Base-by-base conservation (phyloP, 2,888 invertebrate genomes). In the Rhimphoctona megacephalus region DNA sequence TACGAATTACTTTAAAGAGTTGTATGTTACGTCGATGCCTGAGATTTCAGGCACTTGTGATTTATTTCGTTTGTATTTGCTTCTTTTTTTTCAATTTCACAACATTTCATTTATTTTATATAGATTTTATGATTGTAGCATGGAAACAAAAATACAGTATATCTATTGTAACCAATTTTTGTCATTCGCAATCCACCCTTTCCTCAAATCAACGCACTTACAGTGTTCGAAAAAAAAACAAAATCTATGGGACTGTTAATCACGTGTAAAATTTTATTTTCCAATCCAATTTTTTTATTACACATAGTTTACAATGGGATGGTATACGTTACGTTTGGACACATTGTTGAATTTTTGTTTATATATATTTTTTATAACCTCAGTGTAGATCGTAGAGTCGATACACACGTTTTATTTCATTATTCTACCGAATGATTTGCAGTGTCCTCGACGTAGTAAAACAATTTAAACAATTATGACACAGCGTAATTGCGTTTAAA, bases 91-190 rank as follows among this genome's bases (percentile, higher is more conserved):
- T 61, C 61, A 30, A 3, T 61, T 30, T 81, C 81, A 81, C 88
- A 86, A 90, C 89, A 88, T 88, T 88, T 90, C 90, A 89, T 90
- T 91, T 91, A 90, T 91, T 91, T 90, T 91, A 86, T 90, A 91
- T 91, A 93, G 92, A 91, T 92, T 91, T 92, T 92, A 92, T 90
- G 88, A 90, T 73, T 91, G 90, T 91, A 92, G 90, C 89, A 90
- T 89, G 90, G 36, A 72, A 69, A 67, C 30, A 46, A 74, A 64
- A 79, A 90, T 89, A 90, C 88, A 89, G 52, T 74, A 79, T 76
- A 89, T 88, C 86, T 89, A 90, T 90, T 86, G 81, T 74, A 84
- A 80, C 7, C 14, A 8, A 76, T 76, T 83, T 25, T 54, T n/a
- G 64, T 46, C 1, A 14, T 76, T 76, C 17, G 11, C 52, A 14